Conservation (phyloP, 2,113 vertebrate genomes). For the Willisornis vidua region DNA sequence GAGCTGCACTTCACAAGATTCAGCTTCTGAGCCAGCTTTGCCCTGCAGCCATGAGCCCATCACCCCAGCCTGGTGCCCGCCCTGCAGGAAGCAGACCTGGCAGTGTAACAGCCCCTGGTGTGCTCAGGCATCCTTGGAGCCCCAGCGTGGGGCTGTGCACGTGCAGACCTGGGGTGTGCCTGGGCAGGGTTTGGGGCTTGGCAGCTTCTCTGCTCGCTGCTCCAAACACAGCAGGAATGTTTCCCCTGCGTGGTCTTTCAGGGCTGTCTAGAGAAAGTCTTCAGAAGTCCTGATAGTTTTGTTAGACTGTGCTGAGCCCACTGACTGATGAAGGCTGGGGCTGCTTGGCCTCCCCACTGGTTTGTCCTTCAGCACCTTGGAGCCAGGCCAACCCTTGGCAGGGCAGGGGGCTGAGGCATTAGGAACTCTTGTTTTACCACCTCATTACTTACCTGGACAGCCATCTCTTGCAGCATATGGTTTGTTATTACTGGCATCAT, state of each 20-base stretch:
- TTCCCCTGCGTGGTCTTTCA: neutral
- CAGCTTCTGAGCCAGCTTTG: neutral
- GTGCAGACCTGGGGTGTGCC: neutral
- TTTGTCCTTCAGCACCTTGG: neutral
- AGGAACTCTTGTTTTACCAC: neutral
- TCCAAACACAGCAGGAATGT: neutral
- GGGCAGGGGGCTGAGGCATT: neutral
- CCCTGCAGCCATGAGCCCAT: rapidly evolving
- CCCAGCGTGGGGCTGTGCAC: neutral
- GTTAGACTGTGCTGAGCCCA: neutral
- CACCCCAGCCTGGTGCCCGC: neutral
- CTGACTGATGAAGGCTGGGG: neutral
- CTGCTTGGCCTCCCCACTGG: neutral
- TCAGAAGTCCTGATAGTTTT: neutral
- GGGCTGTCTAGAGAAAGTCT: neutral
- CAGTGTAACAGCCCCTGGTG: neutral
- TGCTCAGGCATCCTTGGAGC: neutral
- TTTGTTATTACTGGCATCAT: neutral
- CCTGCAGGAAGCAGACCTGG: neutral
- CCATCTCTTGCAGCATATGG: neutral
- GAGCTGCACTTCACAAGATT: neutral
- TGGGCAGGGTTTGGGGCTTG: neutral
- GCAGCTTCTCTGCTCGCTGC: neutral
- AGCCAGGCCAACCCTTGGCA: neutral
- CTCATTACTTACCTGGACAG: neutral